phyloP scores from a whole-genome alignment of 2,888 invertebrate species.

The Lithophane socia region DNA sequence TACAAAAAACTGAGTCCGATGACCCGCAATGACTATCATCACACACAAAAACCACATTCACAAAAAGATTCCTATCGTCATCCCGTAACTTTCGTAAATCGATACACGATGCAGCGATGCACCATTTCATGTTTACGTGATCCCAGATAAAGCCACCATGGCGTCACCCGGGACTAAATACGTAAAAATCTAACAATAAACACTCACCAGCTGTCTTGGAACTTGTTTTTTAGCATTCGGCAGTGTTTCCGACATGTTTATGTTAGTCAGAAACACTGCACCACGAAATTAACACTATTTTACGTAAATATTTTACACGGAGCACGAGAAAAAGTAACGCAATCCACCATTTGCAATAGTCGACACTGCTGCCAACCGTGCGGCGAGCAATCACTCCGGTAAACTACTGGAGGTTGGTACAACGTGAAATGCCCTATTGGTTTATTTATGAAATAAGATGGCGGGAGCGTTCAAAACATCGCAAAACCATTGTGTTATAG shows the following conservation, averaged over 20 bases:
- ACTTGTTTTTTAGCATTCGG: slow-evolving; percentile 91
- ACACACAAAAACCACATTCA: slow-evolving; percentile 70
- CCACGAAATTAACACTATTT: slow-evolving; percentile 89
- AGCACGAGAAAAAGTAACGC: slow-evolving; percentile 90
- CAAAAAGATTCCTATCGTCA: slow-evolving; percentile 72
- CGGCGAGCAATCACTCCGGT: slow-evolving; percentile 84
- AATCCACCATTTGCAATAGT: slow-evolving; percentile 90
- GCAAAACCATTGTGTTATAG: slow-evolving; percentile 54
- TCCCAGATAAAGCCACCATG: slow-evolving; percentile 92
- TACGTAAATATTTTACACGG: slow-evolving; percentile 91
- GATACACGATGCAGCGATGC: slow-evolving; percentile 90
- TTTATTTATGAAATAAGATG: slow-evolving; percentile 76
- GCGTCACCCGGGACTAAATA: slow-evolving; percentile 91
- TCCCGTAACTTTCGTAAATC: slow-evolving; percentile 84
- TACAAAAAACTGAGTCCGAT: slow-evolving; percentile 85
- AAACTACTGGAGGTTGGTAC: slow-evolving; percentile 82
- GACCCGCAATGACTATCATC: slow-evolving; percentile 81
- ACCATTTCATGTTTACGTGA: slow-evolving; percentile 92
- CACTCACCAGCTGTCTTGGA: slow-evolving; percentile 92
- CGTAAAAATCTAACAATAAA: slow-evolving; percentile 88
- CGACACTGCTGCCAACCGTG: slow-evolving; percentile 89
- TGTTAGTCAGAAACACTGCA: slow-evolving; percentile 89
- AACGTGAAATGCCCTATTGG: slow-evolving; percentile 80
- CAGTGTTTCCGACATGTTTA: slow-evolving; percentile 91
- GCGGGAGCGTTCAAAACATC: slow-evolving; percentile 83